phyloP scores from a whole-genome alignment of 2,797 vertebrate genomes.

The Pseudochirops cupreus region DNA sequence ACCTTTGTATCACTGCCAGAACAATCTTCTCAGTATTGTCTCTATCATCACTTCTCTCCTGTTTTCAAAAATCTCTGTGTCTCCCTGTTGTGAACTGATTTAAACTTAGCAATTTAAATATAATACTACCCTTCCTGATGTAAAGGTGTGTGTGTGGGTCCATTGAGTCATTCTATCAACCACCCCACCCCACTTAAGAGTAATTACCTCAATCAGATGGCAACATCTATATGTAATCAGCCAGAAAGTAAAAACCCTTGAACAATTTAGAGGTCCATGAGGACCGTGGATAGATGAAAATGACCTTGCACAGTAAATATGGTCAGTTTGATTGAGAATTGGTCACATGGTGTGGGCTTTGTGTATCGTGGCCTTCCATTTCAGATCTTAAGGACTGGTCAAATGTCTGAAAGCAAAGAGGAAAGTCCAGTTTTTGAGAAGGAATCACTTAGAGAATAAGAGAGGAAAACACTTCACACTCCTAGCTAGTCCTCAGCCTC shows the following conservation, averaged over 20 bases:
- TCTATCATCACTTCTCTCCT: neutral
- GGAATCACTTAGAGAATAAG: neutral
- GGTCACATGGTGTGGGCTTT: neutral
- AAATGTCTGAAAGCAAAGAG: neutral
- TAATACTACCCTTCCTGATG: neutral
- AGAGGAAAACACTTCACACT: neutral
- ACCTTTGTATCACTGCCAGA: neutral
- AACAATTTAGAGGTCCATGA: no score
- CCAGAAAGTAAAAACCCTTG: neutral
- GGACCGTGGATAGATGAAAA: neutral
- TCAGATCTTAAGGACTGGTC: neutral
- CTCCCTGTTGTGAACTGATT: neutral
- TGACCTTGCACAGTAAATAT: neutral
- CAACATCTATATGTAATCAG: neutral
- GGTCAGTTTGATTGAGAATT: neutral
- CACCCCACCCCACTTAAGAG: neutral
- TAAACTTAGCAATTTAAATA: neutral
- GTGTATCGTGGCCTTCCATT: neutral
- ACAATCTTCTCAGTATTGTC: neutral
- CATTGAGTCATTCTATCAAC: no score
- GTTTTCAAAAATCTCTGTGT: neutral
- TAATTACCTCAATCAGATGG: neutral
- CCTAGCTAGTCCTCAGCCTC: neutral
- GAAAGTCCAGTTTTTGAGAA: neutral
- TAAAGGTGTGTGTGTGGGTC: no score